Evolutionary conservation across 2,113 vertebrate species (phyloP).

Genomic region (Cromileptes altivelis): DNA sequence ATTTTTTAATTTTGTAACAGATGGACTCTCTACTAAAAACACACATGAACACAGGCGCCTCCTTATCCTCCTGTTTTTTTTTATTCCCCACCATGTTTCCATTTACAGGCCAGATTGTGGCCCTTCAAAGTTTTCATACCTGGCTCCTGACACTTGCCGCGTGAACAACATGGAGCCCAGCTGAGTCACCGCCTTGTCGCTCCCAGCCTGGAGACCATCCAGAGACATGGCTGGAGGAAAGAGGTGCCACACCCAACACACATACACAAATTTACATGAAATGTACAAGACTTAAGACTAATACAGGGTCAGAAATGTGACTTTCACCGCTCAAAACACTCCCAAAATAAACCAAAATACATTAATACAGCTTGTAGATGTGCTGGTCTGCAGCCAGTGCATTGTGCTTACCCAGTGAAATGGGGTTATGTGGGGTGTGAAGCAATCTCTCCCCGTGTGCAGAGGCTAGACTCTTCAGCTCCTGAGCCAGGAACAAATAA

Average conservation of each 20-base stretch:
- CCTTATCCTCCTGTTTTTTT: background rate
- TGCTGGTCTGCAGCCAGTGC: background rate
- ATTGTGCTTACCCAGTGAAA: conserved; percentile 91
- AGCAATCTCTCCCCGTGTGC: conserved; percentile 90
- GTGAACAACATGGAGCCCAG: conserved; percentile 99
- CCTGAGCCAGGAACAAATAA: conserved; percentile 90
- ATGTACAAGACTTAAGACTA: background rate
- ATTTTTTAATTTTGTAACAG: background rate
- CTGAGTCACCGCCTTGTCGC: conserved; percentile 88
- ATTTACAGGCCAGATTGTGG: background rate
- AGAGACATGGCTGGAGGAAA: conserved; percentile 91
- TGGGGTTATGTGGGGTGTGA: conserved; percentile 94
- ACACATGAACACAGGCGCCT: background rate
- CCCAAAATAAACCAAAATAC: background rate
- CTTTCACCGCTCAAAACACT: background rate
- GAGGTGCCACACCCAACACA: conserved; percentile 21
- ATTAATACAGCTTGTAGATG: background rate
- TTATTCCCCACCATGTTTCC: background rate
- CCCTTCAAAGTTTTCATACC: conserved; percentile 81
- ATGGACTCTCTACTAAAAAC: background rate
- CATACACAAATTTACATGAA: background rate
- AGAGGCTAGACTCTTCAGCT: conserved; percentile 91
- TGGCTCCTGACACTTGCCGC: conserved; percentile 97
- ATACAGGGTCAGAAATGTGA: background rate
- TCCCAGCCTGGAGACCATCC: conserved; percentile 84